phyloP scores from a whole-genome alignment of 2,797 vertebrate genomes.

The Neosilurus mollespiculum region DNA sequence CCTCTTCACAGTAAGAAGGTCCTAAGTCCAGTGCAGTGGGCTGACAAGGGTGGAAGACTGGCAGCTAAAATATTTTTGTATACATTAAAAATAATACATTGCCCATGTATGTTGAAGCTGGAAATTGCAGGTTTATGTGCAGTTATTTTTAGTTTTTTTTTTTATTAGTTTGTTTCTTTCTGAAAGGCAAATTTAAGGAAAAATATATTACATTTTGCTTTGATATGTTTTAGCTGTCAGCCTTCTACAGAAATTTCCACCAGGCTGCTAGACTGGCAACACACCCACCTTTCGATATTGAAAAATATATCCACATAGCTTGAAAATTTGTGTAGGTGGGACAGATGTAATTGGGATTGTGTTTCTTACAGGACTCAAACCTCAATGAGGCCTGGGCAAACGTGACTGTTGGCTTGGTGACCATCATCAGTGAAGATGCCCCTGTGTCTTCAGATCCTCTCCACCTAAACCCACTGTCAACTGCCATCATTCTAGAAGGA shows the following conservation, averaged over 20 bases:
- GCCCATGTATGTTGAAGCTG: neutral
- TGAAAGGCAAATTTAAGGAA: too few species aligned
- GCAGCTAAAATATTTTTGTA: neutral
- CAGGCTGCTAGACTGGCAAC: neutral
- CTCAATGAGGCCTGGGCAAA: conserved; percentile 30
- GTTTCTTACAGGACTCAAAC: conserved; percentile 23
- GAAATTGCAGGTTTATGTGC: too few species aligned
- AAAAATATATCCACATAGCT: too few species aligned
- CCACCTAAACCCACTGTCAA: too few species aligned
- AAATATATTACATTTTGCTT: too few species aligned
- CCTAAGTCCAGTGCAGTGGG: neutral
- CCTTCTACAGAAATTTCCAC: neutral
- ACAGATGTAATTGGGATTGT: neutral
- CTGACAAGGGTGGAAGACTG: neutral
- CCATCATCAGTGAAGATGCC: too few species aligned
- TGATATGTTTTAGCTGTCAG: too few species aligned
- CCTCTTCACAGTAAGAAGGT: neutral
- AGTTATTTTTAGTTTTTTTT: too few species aligned
- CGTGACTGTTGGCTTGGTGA: conserved; percentile 1
- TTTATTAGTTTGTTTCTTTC: conserved; percentile 20
- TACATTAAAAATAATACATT: neutral
- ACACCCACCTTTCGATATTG: too few species aligned
- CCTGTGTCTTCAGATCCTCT: neutral
- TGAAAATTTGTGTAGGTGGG: too few species aligned
- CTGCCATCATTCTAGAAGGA: too few species aligned